phyloP scores from a whole-genome alignment of 2,797 vertebrate species.

The Melanitta fusca region DNA sequence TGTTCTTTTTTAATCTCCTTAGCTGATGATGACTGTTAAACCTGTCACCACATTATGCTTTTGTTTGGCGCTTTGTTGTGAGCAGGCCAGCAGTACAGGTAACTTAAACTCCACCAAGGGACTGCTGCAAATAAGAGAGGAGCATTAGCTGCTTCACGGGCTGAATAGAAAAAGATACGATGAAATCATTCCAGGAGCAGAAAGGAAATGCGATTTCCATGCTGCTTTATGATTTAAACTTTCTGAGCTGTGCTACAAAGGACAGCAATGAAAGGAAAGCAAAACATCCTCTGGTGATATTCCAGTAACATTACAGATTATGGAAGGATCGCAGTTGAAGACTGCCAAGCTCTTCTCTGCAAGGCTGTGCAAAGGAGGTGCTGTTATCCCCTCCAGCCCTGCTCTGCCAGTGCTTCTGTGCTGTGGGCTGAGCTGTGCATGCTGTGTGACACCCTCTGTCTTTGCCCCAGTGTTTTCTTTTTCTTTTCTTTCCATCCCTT shows the following conservation, averaged over 20 bases:
- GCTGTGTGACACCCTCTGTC: neutral
- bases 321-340: accelerated
- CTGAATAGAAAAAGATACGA: neutral
- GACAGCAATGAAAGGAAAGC: neutral
- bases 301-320: neutral
- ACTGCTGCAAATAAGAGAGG: neutral
- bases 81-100: neutral
- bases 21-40: neutral
- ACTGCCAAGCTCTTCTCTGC: neutral
- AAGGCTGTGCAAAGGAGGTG: neutral
- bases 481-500: neutral
- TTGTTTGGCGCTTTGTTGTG: neutral
- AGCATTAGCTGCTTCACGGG: neutral
- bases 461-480: neutral
- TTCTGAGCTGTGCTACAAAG: neutral
- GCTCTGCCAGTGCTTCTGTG: neutral
- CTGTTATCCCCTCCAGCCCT: neutral
- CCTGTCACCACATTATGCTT: neutral
- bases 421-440: accelerated
- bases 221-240: conserved; percentile 8
- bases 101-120: neutral
- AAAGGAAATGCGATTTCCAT: conserved; percentile 45
- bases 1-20: neutral
- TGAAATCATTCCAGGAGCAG: conserved; percentile 20
- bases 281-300: neutral